Evolutionary conservation across 2,797 vertebrate genomes (phyloP).

Genomic region (Dendrocincla tyrannina): DNA sequence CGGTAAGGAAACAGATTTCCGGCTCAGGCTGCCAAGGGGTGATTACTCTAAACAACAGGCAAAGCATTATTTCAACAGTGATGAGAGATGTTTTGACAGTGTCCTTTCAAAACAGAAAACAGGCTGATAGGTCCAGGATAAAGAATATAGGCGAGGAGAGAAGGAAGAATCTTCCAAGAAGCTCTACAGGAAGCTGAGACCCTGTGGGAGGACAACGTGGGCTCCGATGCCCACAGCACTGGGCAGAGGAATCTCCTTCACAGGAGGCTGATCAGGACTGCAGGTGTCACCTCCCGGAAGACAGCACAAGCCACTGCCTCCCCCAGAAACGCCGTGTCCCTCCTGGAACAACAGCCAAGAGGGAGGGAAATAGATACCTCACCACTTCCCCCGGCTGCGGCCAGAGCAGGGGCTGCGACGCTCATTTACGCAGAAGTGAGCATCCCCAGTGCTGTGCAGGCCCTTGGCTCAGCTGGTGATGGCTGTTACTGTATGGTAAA

Average conservation of each 20-base stretch:
- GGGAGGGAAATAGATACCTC: not conserved
- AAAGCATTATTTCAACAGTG: slow-evolving; percentile 62
- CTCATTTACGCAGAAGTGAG: not conserved
- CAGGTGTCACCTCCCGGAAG: slow-evolving; percentile 47
- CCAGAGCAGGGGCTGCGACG: not conserved
- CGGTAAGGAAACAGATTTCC: slow-evolving; percentile 67
- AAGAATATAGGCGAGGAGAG: slow-evolving; percentile 1
- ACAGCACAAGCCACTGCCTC: slow-evolving; percentile 11
- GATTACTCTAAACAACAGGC: slow-evolving; percentile 66
- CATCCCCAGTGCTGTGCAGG: not conserved
- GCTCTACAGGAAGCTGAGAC: slow-evolving; percentile 1
- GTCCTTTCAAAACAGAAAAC: slow-evolving; percentile 62
- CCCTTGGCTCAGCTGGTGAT: not conserved
- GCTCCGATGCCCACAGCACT: not conserved
- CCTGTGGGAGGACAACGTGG: not conserved
- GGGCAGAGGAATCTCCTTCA: not conserved
- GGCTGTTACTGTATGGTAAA: slow-evolving; percentile 11
- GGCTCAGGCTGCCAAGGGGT: slow-evolving; percentile 61
- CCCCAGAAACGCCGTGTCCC: not conserved
- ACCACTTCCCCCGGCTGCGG: rapidly evolving
- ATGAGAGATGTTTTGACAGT: slow-evolving; percentile 65
- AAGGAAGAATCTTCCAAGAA: slow-evolving; percentile 1
- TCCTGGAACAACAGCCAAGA: not conserved
- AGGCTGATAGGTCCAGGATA: slow-evolving; percentile 35
- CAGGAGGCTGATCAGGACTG: not conserved